A percentile compares a stretch with the other conserved stretches of the same genome.
Conservation (phyloP, 2,888 invertebrate species). For the Arge pagana region DNA sequence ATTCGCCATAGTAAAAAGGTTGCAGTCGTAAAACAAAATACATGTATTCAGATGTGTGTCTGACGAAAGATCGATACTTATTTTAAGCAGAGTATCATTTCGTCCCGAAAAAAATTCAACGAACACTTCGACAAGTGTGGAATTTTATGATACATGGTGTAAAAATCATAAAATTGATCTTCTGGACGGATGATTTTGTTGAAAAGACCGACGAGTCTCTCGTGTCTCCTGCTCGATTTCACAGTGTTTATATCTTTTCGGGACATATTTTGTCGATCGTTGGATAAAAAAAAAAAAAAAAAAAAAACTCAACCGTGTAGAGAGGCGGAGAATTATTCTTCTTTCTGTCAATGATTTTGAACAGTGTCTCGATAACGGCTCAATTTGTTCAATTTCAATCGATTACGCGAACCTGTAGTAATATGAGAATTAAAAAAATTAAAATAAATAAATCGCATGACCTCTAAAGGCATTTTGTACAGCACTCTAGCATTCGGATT, state of each 20-base stretch:
- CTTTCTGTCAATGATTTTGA: too few species aligned
- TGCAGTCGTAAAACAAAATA: conserved; percentile 17
- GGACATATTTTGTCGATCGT: too few species aligned
- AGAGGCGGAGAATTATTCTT: too few species aligned
- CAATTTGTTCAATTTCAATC: too few species aligned
- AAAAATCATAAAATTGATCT: conserved; percentile 6
- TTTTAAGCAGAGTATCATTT: not conserved
- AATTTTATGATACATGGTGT: not conserved
- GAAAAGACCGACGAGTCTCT: too few species aligned
- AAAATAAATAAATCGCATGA: conserved; percentile 47
- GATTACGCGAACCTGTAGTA: conserved; percentile 5
- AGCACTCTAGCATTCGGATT: conserved; percentile 57
- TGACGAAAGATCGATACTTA: conserved; percentile 12
- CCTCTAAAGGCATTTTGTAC: conserved; percentile 56
- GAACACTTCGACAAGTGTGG: not conserved
- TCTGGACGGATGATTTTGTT: conserved; percentile 15
- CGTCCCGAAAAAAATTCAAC: not conserved
- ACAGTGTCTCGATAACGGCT: too few species aligned
- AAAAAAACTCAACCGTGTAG: too few species aligned
- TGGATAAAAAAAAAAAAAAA: too few species aligned
- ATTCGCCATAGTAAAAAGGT: conserved; percentile 1
- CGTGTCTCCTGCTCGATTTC: too few species aligned
- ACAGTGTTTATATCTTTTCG: too few species aligned
- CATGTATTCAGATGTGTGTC: conserved; percentile 21
- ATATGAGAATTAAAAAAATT: conserved; percentile 35